These are phyloP conservation scores for Lagocephalus sceleratus DNA, from an alignment of 2,797 vertebrate genomes.

Conservation along the genomic window DNA sequence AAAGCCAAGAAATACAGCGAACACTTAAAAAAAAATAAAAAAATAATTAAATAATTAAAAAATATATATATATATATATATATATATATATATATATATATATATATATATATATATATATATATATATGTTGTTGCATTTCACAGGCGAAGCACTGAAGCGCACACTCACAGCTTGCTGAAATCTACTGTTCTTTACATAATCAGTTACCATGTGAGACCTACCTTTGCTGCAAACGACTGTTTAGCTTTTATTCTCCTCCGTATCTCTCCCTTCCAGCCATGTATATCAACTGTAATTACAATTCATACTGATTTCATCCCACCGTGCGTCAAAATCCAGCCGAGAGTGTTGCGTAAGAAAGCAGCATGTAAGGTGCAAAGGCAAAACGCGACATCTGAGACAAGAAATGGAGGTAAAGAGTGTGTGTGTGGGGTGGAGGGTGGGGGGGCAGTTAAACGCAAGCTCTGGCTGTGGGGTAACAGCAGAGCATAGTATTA, in stretches of 20 bases:
- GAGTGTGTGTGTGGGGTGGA: neutral
- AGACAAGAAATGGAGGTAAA: conserved; percentile 41
- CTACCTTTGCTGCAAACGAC: conserved; percentile 73
- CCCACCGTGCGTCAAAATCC: conserved; percentile 57
- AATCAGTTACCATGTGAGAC: conserved; percentile 78
- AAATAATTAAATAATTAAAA: too few relatives aligned
- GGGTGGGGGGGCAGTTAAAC: conserved; percentile 28
- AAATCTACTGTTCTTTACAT: conserved; percentile 66
- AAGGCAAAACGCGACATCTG: conserved; percentile 60
- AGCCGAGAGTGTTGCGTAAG: conserved; percentile 62
- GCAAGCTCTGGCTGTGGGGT: conserved; percentile 57
- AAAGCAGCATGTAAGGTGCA: conserved; percentile 66
- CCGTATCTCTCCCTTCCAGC: conserved; percentile 72
- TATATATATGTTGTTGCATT: conserved; percentile 23
- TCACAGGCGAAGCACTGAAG: conserved; percentile 36
- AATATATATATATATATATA: conserved; percentile 54
- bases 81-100: neutral
- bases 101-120: conserved; percentile 44
- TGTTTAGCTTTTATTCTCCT: conserved; percentile 72
- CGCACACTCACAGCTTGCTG: conserved; percentile 26
- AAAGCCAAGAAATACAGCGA: conserved; percentile 65
- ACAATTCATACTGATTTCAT: conserved; percentile 72
- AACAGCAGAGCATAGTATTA: conserved; percentile 69
- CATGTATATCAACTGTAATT: conserved; percentile 76
- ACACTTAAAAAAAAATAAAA: too few relatives aligned